Evolutionary conservation across 2,113 vertebrate genomes (phyloP).

Genomic region (Rhizomys pruinosus): DNA sequence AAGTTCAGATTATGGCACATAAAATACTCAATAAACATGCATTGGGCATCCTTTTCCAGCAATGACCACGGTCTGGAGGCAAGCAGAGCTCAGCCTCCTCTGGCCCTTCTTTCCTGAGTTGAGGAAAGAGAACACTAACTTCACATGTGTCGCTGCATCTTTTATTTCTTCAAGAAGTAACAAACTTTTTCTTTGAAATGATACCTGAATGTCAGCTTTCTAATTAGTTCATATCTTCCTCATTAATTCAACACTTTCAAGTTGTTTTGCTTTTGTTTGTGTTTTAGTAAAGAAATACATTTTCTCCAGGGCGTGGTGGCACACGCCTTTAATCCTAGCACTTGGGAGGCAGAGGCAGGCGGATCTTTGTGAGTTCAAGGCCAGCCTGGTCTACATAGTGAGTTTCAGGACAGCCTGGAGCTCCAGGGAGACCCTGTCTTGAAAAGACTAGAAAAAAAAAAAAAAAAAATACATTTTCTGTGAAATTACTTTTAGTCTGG

Average conservation of each 20-base stretch:
- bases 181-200: not conserved
- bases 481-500: conserved; percentile 1
- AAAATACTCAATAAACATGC: conserved; percentile 15
- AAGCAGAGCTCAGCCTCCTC: not conserved
- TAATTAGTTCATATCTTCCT: not conserved
- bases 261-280: not conserved
- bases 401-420: too few species aligned
- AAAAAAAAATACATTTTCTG: not conserved
- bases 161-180: not conserved
- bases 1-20: not conserved
- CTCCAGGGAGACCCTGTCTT: too few species aligned
- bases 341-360: too few species aligned
- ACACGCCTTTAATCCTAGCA: too few species aligned
- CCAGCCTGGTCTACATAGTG: too few species aligned
- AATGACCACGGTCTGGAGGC: not conserved
- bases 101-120: not conserved
- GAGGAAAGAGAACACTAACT: not conserved
- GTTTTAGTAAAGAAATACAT: conserved; percentile 8
- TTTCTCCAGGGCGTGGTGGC: too few species aligned
- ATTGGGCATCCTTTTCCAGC: not conserved
- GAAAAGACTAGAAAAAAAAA: too few species aligned
- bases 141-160: not conserved
- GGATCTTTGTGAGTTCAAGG: too few species aligned
- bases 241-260: not conserved
- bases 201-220: not conserved